Conservation (phyloP, 2,888 invertebrate genomes). For the Dasysyrphus tricinctus region DNA sequence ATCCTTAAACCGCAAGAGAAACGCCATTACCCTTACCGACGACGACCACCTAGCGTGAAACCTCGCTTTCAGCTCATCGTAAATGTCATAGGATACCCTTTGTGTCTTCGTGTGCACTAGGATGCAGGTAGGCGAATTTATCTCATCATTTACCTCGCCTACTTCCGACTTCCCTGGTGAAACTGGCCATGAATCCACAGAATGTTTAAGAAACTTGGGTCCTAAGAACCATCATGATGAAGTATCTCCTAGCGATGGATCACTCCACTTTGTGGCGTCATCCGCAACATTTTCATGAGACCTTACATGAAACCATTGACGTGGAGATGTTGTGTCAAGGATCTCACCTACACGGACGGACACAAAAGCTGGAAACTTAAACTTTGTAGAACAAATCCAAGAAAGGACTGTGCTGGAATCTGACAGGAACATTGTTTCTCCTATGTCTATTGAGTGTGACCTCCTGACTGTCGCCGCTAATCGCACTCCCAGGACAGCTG, state of each 20-base stretch:
- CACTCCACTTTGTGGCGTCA: slow-evolving; percentile 36
- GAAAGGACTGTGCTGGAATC: slow-evolving; percentile 4
- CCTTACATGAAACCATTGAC: slow-evolving; percentile 44
- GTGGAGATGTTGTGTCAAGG: slow-evolving; percentile 28
- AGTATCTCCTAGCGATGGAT: slow-evolving; percentile 22
- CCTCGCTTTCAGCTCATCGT: background rate
- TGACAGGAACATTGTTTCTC: background rate
- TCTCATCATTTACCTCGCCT: background rate
- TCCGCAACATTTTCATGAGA: slow-evolving; percentile 37
- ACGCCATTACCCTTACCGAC: slow-evolving; percentile 11
- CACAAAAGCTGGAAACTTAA: slow-evolving; percentile 33
- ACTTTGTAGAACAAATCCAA: slow-evolving; percentile 14
- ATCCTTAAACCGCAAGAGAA: slow-evolving; percentile 1
- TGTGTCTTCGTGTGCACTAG: background rate
- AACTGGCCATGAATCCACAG: slow-evolving; percentile 21
- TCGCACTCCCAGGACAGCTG: slow-evolving; percentile 4
- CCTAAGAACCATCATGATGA: slow-evolving; percentile 31
- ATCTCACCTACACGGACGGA: slow-evolving; percentile 32
- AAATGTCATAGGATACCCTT: background rate
- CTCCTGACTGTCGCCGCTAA: background rate
- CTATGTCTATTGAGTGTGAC: background rate
- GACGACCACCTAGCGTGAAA: background rate
- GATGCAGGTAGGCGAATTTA: background rate
- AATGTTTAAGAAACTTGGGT: slow-evolving; percentile 19
- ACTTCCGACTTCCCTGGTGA: slow-evolving; percentile 16